Evolutionary conservation across 1,140 invertebrate genomes (phyloP), one percentile per base, ranked within the genome.

Genomic region (Euwallacea fornicatus): DNA sequence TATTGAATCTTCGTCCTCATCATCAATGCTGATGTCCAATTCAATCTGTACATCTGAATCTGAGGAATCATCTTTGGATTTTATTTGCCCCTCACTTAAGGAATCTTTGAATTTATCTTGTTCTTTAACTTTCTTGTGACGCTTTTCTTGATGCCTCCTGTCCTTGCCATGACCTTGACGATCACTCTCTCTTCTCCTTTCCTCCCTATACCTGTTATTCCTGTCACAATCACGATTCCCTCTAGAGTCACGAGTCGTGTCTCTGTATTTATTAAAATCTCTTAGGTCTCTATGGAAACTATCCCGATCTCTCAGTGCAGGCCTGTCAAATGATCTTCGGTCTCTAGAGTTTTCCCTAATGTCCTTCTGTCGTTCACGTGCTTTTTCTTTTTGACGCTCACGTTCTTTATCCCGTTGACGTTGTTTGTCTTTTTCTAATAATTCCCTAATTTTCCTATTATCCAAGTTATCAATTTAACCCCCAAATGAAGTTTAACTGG

Each of bases 1-100:
- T 77, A 98, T 95, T 70, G 90, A 89, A 82, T 98, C 94, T 80
- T 97, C 96, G 81, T 97, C 94, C 82, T 97, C 95, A 73, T 97
- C 96, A 71, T 98, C 95, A 16, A 73, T 59, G 68, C 75, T 71
- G 7, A 77, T 69, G 71, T 90, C 89, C 64, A 92, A 88, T 72
- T 94, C 91, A 59, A 94, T 89, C 69, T 93, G 89, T 67, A 90
- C 86, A 15, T 86, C 83, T 73, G 88, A 85, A 80, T 86, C 87
- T 74, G 86, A 88, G 77, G 85, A 88, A 76, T 77, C 83, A 13
- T 85, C 86, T 60, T 83, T 83, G 46, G 89, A 84, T 16, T 85
- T 81, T 69, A 89, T 88, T 61, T 92, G 83, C 11, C 91, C 93
- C 82, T 95, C 93, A 65, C 92, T 94, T n/a, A 94, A 80, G 55